Percentiles rank a stretch among this genome's conserved stretches.
phyloP scores from a whole-genome alignment of 1,140 invertebrate genomes.

The Carposina sasakii region DNA sequence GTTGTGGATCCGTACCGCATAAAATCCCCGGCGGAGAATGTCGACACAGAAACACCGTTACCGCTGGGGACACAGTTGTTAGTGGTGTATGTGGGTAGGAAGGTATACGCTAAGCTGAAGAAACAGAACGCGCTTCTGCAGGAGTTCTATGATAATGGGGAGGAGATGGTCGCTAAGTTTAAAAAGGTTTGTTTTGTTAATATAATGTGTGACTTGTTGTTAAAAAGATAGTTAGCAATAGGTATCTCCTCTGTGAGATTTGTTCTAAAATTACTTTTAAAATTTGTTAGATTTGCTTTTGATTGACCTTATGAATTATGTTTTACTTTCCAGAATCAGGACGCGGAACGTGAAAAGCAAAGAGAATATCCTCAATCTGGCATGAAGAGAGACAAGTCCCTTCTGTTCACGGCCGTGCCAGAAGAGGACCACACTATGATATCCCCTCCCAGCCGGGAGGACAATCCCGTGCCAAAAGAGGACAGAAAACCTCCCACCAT shows the following conservation, averaged over 20 bases:
- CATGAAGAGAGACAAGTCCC: constrained; percentile 83
- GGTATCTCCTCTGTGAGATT: no score
- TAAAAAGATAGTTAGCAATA: no score
- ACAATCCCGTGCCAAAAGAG: constrained; percentile 30
- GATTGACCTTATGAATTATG: no score
- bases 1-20: constrained; percentile 87
- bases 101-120: constrained; percentile 74
- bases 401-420: constrained; percentile 84
- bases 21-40: constrained; percentile 81
- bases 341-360: constrained; percentile 50
- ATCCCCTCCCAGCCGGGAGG: constrained; percentile 45
- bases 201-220: no score
- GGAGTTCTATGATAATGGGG: constrained; percentile 48
- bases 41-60: constrained; percentile 78
- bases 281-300: no score
- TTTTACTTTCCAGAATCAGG: constrained; percentile 43
- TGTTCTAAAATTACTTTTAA: no score
- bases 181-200: constrained; percentile 61
- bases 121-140: constrained; percentile 57
- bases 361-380: constrained; percentile 51
- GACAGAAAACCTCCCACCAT: constrained; percentile 50
- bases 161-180: constrained; percentile 51
- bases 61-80: constrained; percentile 85
- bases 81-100: constrained; percentile 80
- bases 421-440: constrained; percentile 77